Base-by-base conservation (phyloP, 1,140 invertebrate genomes). In the Neodiprion pinetum region DNA sequence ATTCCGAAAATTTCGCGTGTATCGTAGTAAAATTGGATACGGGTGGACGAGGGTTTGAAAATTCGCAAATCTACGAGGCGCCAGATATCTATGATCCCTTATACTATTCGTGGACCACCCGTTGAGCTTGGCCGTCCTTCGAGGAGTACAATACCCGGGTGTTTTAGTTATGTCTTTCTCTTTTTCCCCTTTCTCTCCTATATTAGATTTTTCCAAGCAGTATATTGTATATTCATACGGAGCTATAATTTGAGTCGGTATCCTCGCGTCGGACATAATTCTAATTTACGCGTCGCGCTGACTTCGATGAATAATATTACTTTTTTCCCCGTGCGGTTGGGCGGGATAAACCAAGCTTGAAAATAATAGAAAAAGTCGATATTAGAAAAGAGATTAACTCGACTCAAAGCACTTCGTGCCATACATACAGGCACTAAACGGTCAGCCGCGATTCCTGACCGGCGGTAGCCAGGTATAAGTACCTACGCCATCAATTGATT, bases 391-490 rank as follows among this genome's bases (percentile, higher is more conserved):
- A 40, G 28, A 40, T 40, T 40, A 40, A 40, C 28, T 5, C 28
- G 28, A 61, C 9, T 40, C 53, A 61, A 61, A 61, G 4, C 53
- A 14, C 53, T 61, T 61, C 4, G n/a, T 61, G 17, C 17, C 17
- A 21, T 21, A 21, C 17, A 61, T 61, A 61, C n/a, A 21, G 17
- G 17, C 17, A 17, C 53, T 61, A 61, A 61, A 14, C 53, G 28
- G 28, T 40, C 28, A 14, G 53, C 53, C 11, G 28, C 28, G 53
- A 61, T 61, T 61, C 11, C 53, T 9, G 53, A 61, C 4, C 53
- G 53, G 53, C n/a, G n/a, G 53, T 61, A 61, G 53, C 28, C 28
- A 61, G 53, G 53, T 61, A 61, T 61, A 61, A 61, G 53, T 61
- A 61, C 53, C 53, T 1, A 61, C 7, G 53, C 53, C 3, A 61